A percentile compares a stretch with the other conserved stretches of the same genome.
Conservation (phyloP, 2,113 vertebrate species). For the Mustela nigripes region DNA sequence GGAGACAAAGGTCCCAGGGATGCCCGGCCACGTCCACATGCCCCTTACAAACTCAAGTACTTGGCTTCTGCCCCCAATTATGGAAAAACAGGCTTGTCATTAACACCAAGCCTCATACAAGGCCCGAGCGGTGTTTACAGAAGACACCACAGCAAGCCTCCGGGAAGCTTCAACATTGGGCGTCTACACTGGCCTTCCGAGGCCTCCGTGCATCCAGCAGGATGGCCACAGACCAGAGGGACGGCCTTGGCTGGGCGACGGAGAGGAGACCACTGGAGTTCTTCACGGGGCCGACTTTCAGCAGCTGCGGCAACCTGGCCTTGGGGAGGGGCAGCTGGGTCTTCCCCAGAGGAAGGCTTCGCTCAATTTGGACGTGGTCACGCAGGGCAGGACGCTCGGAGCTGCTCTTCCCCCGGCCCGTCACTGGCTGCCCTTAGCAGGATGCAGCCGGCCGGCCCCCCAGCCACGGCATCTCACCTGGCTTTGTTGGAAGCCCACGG, state of each 20-base stretch:
- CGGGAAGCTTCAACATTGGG: fast-evolving
- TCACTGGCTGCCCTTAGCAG: neutral
- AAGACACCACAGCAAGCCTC: fast-evolving
- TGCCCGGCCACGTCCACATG: neutral
- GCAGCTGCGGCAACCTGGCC: neutral
- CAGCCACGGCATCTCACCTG: fast-evolving
- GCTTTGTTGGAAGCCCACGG: fast-evolving
- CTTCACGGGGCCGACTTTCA: neutral
- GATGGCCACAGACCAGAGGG: neutral
- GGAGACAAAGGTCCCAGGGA: neutral
- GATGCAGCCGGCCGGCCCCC: neutral
- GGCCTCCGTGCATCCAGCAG: fast-evolving
- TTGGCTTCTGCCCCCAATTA: neutral
- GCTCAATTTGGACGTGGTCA: neutral
- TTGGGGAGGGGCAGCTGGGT: neutral
- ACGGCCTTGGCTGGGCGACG: neutral
- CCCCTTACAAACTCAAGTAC: neutral
- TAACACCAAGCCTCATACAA: neutral
- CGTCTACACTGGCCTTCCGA: fast-evolving
- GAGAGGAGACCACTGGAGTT: neutral
- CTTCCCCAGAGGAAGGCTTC: neutral
- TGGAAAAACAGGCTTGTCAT: neutral
- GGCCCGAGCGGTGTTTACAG: neutral
- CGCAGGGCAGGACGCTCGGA: neutral
- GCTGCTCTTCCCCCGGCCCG: too few relatives aligned